Conservation (phyloP, 2,113 vertebrate species). For the Typhlomys cinereus region DNA sequence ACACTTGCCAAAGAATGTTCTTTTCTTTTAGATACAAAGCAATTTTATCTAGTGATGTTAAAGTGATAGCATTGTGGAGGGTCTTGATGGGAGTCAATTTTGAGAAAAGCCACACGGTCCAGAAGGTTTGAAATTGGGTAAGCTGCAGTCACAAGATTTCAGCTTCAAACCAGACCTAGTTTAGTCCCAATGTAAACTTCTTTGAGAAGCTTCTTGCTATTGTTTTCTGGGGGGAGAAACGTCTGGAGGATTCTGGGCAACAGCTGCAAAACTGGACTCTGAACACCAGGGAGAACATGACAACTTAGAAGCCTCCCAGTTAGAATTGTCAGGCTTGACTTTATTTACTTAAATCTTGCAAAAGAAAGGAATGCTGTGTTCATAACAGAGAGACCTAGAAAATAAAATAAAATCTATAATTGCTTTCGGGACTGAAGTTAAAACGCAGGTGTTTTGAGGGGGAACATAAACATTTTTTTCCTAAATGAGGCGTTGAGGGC, state of each 20-base stretch:
- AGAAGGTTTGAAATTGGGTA: constrained; percentile 79
- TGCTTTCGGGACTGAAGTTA: constrained; percentile 86
- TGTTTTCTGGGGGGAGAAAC: constrained; percentile 73
- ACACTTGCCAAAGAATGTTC: constrained; percentile 65
- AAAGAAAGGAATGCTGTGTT: constrained; percentile 78
- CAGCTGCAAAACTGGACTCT: constrained; percentile 70
- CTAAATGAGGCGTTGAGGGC: constrained; percentile 97
- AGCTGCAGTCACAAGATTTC: constrained; percentile 70
- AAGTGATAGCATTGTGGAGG: constrained; percentile 76
- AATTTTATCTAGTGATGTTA: constrained; percentile 41
- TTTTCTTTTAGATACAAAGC: constrained; percentile 73
- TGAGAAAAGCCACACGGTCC: constrained; percentile 75
- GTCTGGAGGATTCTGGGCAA: constrained; percentile 71
- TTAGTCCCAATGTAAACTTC: constrained; percentile 79
- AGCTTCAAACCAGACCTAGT: constrained; percentile 77
- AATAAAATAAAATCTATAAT: constrained; percentile 79
- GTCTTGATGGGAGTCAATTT: constrained; percentile 77
- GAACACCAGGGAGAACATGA: constrained; percentile 57
- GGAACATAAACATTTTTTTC: constrained; percentile 94
- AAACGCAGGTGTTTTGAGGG: constrained; percentile 96
- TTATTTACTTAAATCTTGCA: constrained; percentile 68
- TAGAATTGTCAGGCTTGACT: constrained; percentile 68
- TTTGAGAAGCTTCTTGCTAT: constrained; percentile 70
- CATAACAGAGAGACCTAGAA: constrained; percentile 78
- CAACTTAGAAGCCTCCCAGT: constrained; percentile 60